Evolutionary conservation across 2,113 vertebrate genomes (phyloP), one percentile per base, ranked within the genome.

Genomic region (Polypterus bichir): DNA sequence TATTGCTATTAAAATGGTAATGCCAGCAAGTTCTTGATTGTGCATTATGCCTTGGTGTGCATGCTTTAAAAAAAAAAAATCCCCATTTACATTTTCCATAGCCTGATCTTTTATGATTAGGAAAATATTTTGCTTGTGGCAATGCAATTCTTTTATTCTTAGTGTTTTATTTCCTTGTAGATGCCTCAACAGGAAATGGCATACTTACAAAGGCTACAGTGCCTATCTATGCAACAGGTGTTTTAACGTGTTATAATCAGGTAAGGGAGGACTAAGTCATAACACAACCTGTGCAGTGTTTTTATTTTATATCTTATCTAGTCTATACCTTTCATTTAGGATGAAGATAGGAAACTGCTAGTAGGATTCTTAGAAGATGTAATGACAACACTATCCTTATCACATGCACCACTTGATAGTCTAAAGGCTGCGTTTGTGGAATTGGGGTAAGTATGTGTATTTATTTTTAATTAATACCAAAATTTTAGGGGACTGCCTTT

Each of bases 391-490:
- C 86, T 99, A 59, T 99, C 96, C 3, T 72, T 99, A 27, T 97
- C 95, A 45, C 89, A 97, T 60, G 94, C 96, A 59, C 88, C 93
- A 70, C 88, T 99, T 6, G 93, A 98, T 66, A 99, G 96, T 75
- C 77, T 99, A 59, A 99, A 99, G 72, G 96, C 95, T 70, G 91
- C 96, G n/a, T 99, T 99, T 83, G 90, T 98, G 68, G 95, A 99
- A 81, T 81, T 99, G 60, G 94, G 96, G 96, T 99, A 85, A 77
- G 82, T 66, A 5, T 47, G 53, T 27, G 5, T 5, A 60, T 48
- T 53, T 3, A 61, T 49, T 64, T 73, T 75, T 52, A 8, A 27
- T 27, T 27, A 27, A 27, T 27, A 27, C 27, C 27, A 27, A 27
- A 27, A 27, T 27, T 27, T 27, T 27, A 27, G 27, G 27, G 27